A percentile compares a stretch with the other conserved stretches of the same genome.
phyloP scores from a whole-genome alignment of 2,888 invertebrate species.

The Drosophila neutralis region DNA sequence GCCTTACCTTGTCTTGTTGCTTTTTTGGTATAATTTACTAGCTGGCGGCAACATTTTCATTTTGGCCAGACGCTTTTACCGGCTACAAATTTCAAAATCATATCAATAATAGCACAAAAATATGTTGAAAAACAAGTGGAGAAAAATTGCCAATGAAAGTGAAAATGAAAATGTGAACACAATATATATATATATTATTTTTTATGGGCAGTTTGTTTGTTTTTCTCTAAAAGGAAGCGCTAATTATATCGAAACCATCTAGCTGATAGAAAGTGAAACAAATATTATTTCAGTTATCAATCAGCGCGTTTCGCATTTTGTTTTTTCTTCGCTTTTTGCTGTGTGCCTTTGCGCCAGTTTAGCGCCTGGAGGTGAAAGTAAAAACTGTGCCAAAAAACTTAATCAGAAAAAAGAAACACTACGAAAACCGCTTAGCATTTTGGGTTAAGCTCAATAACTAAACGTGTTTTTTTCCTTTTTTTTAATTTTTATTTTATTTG shows the following conservation, averaged over 20 bases:
- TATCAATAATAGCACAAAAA: conserved; percentile 56
- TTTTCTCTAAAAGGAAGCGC: conserved; percentile 68
- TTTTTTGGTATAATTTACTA: conserved; percentile 49
- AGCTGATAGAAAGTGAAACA: conserved; percentile 65
- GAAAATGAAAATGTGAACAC: conserved; percentile 57
- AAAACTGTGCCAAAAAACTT: conserved; percentile 63
- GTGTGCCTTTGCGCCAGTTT: conserved; percentile 24
- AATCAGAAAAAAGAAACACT: conserved; percentile 38
- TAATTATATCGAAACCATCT: conserved; percentile 61
- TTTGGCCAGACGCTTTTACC: conserved; percentile 64
- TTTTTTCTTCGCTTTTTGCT: conserved; percentile 4
- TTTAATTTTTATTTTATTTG: conserved; percentile 3
- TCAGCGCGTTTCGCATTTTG: conserved; percentile 30
- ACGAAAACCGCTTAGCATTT: conserved; percentile 47
- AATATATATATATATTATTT: conserved; percentile 19
- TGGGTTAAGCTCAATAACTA: conserved; percentile 74
- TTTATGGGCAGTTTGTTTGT: conserved; percentile 42
- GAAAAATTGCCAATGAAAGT: conserved; percentile 44
- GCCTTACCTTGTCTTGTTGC: conserved; percentile 28
- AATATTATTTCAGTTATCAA: conserved; percentile 53
- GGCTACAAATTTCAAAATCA: conserved; percentile 51
- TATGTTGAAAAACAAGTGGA: conserved; percentile 45
- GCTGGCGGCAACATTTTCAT: conserved; percentile 46
- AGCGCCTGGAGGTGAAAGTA: conserved; percentile 60
- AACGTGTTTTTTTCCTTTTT: conserved; percentile 56